These are phyloP conservation scores for Oasisia sp. DNA, from an alignment of 2,888 invertebrate genomes.

Conservation along the genomic window DNA sequence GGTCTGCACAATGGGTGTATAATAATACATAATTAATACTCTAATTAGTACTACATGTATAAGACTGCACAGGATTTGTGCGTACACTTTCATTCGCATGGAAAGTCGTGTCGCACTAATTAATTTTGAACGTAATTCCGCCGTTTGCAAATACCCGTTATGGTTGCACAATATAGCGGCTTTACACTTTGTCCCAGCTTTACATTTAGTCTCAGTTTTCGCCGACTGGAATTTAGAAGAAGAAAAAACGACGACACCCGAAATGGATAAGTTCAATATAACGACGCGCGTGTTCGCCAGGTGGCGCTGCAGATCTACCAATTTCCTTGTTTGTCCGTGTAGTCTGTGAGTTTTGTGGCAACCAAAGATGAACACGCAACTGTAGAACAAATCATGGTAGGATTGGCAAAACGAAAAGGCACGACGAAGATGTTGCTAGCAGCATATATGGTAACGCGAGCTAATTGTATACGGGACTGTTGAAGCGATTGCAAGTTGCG, in stretches of 20 bases:
- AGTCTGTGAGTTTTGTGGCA: constrained; percentile 9
- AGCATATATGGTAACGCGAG: no score
- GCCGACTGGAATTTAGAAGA: not conserved
- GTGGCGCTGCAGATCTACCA: not conserved
- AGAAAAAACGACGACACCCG: not conserved
- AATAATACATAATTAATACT: not conserved
- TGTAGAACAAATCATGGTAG: not conserved
- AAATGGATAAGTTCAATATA: not conserved
- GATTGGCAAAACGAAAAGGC: not conserved
- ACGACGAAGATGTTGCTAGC: constrained; percentile 11
- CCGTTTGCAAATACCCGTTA: not conserved
- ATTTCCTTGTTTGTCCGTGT: not conserved
- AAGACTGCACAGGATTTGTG: not conserved
- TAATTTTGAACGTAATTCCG: not conserved
- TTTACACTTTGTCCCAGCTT: not conserved
- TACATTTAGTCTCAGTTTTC: not conserved
- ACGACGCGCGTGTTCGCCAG: not conserved
- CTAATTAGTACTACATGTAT: not conserved
- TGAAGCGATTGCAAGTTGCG: no score
- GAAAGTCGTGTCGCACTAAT: not conserved
- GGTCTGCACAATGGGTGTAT: not conserved
- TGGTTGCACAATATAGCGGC: not conserved
- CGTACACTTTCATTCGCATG: not conserved
- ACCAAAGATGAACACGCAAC: not conserved
- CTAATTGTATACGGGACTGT: no score